These are phyloP conservation scores for Poecilia gillii DNA, from an alignment of 2,797 vertebrate species.

Conservation along the genomic window DNA sequence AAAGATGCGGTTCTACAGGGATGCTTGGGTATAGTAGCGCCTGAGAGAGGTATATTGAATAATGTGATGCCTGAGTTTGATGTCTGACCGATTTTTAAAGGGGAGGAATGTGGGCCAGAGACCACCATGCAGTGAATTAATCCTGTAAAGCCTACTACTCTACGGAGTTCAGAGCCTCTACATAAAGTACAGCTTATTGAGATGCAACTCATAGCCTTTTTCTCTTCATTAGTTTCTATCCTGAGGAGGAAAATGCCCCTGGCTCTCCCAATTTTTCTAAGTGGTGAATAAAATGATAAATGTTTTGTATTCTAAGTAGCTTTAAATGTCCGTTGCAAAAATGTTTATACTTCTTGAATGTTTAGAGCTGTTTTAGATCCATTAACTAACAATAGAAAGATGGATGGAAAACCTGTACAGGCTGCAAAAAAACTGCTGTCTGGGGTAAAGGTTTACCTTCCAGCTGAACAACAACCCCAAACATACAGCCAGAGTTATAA, in stretches of 20 bases:
- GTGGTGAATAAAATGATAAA: neutral
- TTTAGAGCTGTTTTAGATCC: neutral
- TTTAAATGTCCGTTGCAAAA: neutral
- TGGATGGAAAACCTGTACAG: neutral
- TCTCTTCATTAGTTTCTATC: slow-evolving; percentile 1
- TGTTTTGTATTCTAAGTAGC: neutral
- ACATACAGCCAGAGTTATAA: neutral
- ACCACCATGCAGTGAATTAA: slow-evolving; percentile 1
- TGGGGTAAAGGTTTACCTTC: no score
- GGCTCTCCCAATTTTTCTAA: neutral
- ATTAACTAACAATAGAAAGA: neutral
- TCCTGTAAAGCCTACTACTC: slow-evolving; percentile 7
- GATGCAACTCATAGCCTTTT: neutral
- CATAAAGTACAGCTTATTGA: neutral
- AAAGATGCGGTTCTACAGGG: slow-evolving; percentile 38
- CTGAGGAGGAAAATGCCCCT: neutral
- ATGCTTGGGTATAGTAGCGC: slow-evolving; percentile 20
- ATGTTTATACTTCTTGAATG: neutral
- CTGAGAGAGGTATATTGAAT: slow-evolving; percentile 41
- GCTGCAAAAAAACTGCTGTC: no score
- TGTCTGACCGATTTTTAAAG: slow-evolving; percentile 24
- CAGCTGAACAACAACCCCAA: neutral
- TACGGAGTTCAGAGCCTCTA: neutral
- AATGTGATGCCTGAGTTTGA: slow-evolving; percentile 34
- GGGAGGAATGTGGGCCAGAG: neutral